These are phyloP conservation scores for Mus minutoides DNA, from an alignment of 2,797 vertebrate genomes.

Conservation along the genomic window DNA sequence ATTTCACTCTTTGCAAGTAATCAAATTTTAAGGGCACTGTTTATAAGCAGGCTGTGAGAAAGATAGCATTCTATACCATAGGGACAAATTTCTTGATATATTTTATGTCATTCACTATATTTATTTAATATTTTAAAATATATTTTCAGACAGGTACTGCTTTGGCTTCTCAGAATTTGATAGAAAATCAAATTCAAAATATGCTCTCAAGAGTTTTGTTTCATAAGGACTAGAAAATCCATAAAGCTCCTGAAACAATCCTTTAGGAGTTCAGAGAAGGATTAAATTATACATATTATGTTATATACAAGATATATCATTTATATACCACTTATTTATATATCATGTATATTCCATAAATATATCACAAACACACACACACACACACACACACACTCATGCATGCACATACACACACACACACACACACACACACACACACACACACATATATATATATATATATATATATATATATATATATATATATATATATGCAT, in stretches of 20 bases:
- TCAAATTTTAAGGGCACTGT: not conserved
- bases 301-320: not conserved
- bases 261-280: not conserved
- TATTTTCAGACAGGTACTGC: not conserved
- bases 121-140: constrained; percentile 2
- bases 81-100: not conserved
- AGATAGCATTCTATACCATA: not conserved
- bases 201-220: not conserved
- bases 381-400: too few relatives aligned
- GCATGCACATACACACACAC: not conserved
- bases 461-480: too few relatives aligned
- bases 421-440: too few relatives aligned
- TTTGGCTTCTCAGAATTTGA: not conserved
- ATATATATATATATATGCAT: not conserved
- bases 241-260: not conserved
- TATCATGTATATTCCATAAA: too few relatives aligned
- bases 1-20: not conserved
- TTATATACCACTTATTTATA: too few relatives aligned
- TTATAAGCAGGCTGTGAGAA: not conserved
- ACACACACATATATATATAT: too few relatives aligned
- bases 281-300: not conserved
- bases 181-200: not conserved
- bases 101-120: not conserved
- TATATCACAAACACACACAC: not conserved
- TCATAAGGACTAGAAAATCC: not conserved